A percentile compares a stretch with the other conserved stretches of the same genome.
Evolutionary conservation across 2,797 vertebrate genomes (phyloP).

Genomic region (Columba guinea): DNA sequence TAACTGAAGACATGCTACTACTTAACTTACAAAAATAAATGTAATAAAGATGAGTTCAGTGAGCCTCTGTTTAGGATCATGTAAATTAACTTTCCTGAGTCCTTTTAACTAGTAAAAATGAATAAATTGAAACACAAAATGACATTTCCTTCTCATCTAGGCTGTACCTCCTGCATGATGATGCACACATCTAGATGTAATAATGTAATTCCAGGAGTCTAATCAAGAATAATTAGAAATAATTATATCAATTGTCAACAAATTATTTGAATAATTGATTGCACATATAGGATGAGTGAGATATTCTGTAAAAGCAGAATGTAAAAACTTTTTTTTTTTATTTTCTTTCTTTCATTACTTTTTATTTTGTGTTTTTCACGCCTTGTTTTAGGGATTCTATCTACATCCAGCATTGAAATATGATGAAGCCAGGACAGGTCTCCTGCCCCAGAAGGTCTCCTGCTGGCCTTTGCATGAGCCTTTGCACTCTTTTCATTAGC

Average conservation of each 20-base stretch:
- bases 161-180: background rate
- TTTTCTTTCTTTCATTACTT: background rate
- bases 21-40: background rate
- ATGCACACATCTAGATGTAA: background rate
- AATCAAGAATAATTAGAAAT: constrained; percentile 12
- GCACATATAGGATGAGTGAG: background rate
- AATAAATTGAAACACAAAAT: background rate
- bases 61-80: background rate
- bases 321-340: background rate
- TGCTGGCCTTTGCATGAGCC: background rate
- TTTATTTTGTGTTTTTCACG: background rate
- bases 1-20: background rate
- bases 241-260: background rate
- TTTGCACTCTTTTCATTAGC: background rate
- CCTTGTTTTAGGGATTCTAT: background rate
- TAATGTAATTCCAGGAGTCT: background rate
- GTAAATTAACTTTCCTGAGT: background rate
- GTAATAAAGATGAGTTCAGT: background rate
- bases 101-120: background rate
- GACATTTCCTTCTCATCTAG: background rate
- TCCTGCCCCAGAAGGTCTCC: background rate
- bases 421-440: background rate
- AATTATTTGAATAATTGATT: constrained; percentile 21
- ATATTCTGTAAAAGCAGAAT: background rate
- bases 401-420: background rate